These are phyloP conservation scores for Premnoplex brunnescens DNA, from an alignment of 2,797 vertebrate species.

Conservation along the genomic window DNA sequence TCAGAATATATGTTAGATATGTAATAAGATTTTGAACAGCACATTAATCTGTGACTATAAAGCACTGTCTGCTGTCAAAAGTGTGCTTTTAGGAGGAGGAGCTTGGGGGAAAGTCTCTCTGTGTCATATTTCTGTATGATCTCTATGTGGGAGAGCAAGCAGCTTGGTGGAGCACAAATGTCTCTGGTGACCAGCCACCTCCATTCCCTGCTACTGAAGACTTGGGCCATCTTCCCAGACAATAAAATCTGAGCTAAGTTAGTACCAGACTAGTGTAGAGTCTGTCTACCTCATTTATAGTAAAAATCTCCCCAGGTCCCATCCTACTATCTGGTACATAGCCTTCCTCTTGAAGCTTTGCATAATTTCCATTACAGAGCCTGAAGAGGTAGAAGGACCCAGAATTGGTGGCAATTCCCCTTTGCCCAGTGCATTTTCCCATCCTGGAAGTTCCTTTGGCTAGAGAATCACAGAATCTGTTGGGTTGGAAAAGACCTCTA, in stretches of 20 bases:
- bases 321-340: background rate
- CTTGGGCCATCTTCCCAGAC: background rate
- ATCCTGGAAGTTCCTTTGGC: background rate
- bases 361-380: background rate
- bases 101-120: background rate
- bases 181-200: background rate
- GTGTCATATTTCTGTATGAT: rapidly evolving
- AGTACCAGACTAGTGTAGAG: background rate
- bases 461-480: background rate
- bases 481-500: background rate
- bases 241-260: background rate
- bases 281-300: rapidly evolving
- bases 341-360: background rate
- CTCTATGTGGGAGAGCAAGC: background rate
- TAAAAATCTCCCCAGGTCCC: background rate
- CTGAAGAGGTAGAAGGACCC: background rate
- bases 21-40: background rate
- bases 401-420: rapidly evolving
- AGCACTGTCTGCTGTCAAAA: background rate
- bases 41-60: background rate
- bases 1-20: background rate
- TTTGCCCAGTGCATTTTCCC: background rate
- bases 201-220: background rate
- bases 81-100: background rate
- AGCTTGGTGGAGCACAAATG: rapidly evolving